A percentile compares a stretch with the other conserved stretches of the same genome.
Evolutionary conservation across 1,140 invertebrate species (phyloP).

Genomic region (Drosophila burlai): DNA sequence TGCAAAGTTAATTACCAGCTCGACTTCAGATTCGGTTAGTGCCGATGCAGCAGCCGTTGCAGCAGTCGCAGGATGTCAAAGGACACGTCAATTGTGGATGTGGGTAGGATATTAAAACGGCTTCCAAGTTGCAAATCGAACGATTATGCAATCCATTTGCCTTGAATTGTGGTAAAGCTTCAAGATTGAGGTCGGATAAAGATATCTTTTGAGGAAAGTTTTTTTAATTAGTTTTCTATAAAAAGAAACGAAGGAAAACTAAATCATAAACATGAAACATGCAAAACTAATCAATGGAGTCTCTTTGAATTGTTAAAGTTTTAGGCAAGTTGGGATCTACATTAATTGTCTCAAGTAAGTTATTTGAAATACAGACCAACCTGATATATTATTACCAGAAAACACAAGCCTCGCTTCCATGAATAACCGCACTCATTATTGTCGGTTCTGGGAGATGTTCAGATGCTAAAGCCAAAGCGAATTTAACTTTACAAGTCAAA

Average conservation of each 20-base stretch:
- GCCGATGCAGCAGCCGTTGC: slow-evolving; percentile 10
- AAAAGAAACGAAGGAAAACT: background rate
- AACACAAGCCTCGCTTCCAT: background rate
- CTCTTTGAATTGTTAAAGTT: background rate
- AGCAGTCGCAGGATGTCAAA: slow-evolving; percentile 34
- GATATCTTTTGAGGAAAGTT: too few species aligned
- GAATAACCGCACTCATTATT: slow-evolving; percentile 29
- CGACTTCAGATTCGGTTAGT: slow-evolving; percentile 37
- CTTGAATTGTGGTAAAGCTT: background rate
- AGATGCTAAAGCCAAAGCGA: background rate
- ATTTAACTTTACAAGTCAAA: slow-evolving; percentile 35
- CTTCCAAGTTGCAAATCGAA: background rate
- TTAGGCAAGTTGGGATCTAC: background rate
- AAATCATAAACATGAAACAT: too few species aligned
- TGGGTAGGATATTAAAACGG: slow-evolving; percentile 7
- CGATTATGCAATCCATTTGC: background rate
- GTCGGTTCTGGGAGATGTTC: slow-evolving; percentile 12
- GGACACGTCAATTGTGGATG: slow-evolving; percentile 24
- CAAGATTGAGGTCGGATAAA: background rate
- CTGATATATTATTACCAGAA: background rate
- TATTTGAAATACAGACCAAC: background rate
- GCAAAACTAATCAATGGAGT: too few species aligned
- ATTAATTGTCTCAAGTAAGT: background rate
- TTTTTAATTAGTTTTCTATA: too few species aligned
- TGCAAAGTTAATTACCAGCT: slow-evolving; percentile 72